Conservation (phyloP, 2,797 vertebrate species). For the Aselliscus stoliczkanus region DNA sequence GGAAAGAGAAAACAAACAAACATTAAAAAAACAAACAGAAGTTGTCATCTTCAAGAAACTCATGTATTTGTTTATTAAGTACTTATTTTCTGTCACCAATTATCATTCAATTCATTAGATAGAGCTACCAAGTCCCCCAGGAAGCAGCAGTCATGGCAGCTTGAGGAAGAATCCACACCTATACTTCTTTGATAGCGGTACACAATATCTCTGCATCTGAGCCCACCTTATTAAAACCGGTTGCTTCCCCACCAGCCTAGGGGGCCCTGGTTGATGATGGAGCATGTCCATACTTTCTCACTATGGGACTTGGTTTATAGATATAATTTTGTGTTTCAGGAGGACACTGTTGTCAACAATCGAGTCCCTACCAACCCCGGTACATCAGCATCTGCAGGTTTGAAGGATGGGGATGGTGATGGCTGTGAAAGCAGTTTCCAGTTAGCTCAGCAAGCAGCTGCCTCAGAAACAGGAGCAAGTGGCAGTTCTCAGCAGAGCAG, state of each 20-base stretch:
- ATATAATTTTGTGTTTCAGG: constrained; percentile 72
- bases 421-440: background rate
- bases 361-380: constrained; percentile 2
- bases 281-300: background rate
- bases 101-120: background rate
- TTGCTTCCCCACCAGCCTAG: background rate
- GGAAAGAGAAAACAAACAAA: constrained; percentile 23
- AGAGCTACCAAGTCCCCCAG: background rate
- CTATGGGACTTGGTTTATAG: background rate
- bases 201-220: background rate
- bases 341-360: constrained; percentile 33
- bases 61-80: background rate
- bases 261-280: background rate
- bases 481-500: constrained; percentile 31
- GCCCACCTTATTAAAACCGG: background rate
- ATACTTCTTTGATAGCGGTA: background rate
- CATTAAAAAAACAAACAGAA: background rate
- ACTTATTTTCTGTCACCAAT: background rate
- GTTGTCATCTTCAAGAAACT: background rate
- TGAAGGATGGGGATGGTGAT: constrained; percentile 12
- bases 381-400: constrained; percentile 52
- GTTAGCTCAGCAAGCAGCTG: background rate
- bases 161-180: background rate
- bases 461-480: background rate
- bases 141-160: background rate